A percentile compares a stretch with the other conserved stretches of the same genome.
Evolutionary conservation across 2,113 vertebrate genomes (phyloP).

Genomic region (Rhinolophus sinicus): DNA sequence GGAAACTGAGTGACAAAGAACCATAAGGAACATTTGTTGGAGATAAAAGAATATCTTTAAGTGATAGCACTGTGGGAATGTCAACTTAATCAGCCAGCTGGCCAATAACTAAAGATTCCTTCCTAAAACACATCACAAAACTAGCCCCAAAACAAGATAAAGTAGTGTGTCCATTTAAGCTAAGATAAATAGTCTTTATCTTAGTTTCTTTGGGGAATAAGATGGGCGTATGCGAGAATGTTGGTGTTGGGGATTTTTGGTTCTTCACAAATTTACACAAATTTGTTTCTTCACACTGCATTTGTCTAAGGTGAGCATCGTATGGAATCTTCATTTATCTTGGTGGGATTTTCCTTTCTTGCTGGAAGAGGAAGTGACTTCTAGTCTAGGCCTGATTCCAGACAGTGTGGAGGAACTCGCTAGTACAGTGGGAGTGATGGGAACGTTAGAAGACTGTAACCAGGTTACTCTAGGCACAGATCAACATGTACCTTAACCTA

Average conservation of each 20-base stretch:
- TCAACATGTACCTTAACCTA: neutral
- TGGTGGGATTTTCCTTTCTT: conserved; percentile 6
- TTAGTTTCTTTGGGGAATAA: neutral
- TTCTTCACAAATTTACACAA: neutral
- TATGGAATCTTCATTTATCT: conserved; percentile 5
- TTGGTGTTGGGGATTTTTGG: neutral
- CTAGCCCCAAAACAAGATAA: neutral
- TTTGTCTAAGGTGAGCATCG: neutral
- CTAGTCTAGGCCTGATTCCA: neutral
- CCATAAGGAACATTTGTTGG: neutral
- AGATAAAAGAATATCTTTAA: neutral
- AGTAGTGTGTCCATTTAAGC: neutral
- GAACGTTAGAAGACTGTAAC: neutral
- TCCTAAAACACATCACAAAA: neutral
- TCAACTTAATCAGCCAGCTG: neutral
- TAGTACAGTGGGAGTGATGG: neutral
- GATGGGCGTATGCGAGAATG: neutral
- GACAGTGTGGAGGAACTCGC: neutral
- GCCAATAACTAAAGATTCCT: neutral
- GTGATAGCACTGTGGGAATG: neutral
- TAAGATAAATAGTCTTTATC: neutral
- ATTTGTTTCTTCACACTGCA: conserved; percentile 19
- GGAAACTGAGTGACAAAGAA: neutral
- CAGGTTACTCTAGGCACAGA: neutral
- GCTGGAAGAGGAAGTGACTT: neutral